Conservation (phyloP, 37 sponge, comb jelly and placozoan species). For the Halisarca cf. caerulea region DNA sequence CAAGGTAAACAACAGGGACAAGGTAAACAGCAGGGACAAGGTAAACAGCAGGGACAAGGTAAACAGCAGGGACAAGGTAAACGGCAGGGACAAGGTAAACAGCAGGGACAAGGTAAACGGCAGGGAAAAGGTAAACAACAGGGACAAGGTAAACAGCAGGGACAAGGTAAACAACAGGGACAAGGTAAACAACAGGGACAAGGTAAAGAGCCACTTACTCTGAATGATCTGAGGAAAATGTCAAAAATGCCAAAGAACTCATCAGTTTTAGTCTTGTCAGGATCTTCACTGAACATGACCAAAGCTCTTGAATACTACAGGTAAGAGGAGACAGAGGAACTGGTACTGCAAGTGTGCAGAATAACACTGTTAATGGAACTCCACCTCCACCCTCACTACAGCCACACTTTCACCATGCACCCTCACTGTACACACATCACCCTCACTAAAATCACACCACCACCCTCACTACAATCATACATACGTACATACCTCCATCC, state of each 20-base stretch:
- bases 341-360: neutral
- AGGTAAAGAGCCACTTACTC: constrained; percentile 20
- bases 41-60: no score
- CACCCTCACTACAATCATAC: neutral
- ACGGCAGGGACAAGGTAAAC: no score
- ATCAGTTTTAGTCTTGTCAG: constrained; percentile 37
- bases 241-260: constrained; percentile 83
- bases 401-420: neutral
- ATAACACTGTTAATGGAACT: no score
- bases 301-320: constrained; percentile 57
- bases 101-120: no score
- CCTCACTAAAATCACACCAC: neutral
- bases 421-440: neutral
- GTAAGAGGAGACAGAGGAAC: neutral
- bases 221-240: constrained; percentile 68
- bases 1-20: no score
- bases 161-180: no score
- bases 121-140: no score
- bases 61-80: no score
- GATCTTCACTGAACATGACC: constrained; percentile 74
- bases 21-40: no score
- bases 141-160: no score
- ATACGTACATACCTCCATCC: no score
- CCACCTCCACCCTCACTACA: neutral
- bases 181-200: neutral